Evolutionary conservation across 2,888 invertebrate genomes (phyloP).

Genomic region (Rhamphomyia laevipes): DNA sequence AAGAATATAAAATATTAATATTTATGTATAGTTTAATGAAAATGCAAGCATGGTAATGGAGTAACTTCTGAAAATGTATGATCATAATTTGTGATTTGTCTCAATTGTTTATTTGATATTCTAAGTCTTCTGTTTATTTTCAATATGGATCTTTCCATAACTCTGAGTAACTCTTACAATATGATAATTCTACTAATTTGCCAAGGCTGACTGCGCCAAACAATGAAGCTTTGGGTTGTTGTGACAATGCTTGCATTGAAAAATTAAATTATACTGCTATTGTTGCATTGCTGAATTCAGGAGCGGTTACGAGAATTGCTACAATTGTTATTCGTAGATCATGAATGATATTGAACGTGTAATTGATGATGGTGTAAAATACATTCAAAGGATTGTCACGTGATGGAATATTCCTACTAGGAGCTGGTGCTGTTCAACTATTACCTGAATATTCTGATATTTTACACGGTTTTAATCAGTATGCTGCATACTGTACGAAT

Average conservation of each 20-base stretch:
- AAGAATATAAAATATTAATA: too few species aligned
- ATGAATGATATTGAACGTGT: constrained; percentile 99
- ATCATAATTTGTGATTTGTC: too few species aligned
- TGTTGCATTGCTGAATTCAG: constrained; percentile 83
- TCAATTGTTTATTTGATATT: too few species aligned
- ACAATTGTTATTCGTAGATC: constrained; percentile 93
- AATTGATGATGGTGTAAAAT: constrained; percentile 97
- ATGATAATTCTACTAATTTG: constrained; percentile 71
- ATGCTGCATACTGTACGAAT: constrained; percentile 92
- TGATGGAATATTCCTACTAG: constrained; percentile 71
- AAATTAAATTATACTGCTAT: constrained; percentile 93
- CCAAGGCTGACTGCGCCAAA: constrained; percentile 66
- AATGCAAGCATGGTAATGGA: too few species aligned
- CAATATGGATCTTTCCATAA: too few species aligned
- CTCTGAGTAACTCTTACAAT: too few species aligned
- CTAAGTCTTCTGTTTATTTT: too few species aligned
- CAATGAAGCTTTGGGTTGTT: constrained; percentile 81
- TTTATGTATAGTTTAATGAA: too few species aligned
- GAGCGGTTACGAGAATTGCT: constrained; percentile 73
- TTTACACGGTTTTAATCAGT: constrained; percentile 90
- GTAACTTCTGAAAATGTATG: too few species aligned
- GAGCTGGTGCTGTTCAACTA: constrained; percentile 83
- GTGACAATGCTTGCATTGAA: constrained; percentile 77
- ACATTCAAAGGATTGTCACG: constrained; percentile 86
- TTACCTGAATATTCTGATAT: constrained; percentile 82